Conservation (phyloP, 1,140 invertebrate genomes). For the Eriosoma lanigerum region DNA sequence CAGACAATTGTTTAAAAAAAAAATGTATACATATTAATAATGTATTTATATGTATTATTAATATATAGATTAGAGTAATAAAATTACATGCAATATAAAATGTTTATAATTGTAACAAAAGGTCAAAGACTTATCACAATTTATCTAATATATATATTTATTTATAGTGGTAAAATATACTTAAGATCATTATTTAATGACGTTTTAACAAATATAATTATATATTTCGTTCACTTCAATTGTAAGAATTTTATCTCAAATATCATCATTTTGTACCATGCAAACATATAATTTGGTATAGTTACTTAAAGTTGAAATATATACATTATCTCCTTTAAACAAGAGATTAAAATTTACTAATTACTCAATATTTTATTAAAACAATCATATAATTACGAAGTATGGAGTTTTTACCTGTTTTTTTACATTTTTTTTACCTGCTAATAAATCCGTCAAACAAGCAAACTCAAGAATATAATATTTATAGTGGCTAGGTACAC, state of each 20-base stretch:
- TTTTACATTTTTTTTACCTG: neutral
- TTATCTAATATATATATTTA: no score
- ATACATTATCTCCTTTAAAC: neutral
- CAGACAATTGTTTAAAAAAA: neutral
- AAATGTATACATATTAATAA: neutral
- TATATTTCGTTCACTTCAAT: neutral
- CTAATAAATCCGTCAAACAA: neutral
- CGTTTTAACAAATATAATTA: neutral
- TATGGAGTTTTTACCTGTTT: neutral
- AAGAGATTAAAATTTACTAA: no score
- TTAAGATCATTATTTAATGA: neutral
- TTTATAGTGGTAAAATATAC: neutral
- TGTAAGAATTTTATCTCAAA: neutral
- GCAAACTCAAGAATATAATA: neutral
- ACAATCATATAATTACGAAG: neutral
- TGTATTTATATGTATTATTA: neutral
- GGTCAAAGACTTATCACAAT: neutral
- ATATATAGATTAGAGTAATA: neutral
- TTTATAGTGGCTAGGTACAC: no score
- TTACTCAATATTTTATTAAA: neutral
- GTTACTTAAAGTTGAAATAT: neutral
- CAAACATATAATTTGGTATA: neutral
- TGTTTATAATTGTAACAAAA: neutral
- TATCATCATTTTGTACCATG: neutral
- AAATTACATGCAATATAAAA: neutral